Percentiles rank a stretch among this genome's conserved stretches.
These are phyloP conservation scores for Mormoops blainvillei DNA, from an alignment of 2,113 vertebrate species.

Conservation along the genomic window DNA sequence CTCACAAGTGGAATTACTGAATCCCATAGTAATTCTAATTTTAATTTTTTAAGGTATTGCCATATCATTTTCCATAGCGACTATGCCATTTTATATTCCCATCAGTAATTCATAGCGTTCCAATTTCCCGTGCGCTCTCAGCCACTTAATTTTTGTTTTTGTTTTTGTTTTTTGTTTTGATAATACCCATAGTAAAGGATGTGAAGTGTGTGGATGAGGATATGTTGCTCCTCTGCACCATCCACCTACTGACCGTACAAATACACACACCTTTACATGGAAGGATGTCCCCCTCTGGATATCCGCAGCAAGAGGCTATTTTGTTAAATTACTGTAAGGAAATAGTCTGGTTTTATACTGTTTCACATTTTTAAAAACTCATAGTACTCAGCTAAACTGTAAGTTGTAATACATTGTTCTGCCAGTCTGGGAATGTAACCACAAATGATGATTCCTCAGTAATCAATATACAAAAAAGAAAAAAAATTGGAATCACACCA, in stretches of 20 bases:
- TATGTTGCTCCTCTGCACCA: accelerated
- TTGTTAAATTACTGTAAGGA: background rate
- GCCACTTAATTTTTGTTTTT: background rate
- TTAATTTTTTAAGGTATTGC: background rate
- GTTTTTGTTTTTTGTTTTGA: accelerated
- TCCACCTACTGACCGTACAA: background rate
- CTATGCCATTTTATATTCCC: background rate
- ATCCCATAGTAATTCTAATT: background rate
- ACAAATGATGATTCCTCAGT: background rate
- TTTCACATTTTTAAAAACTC: background rate
- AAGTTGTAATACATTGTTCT: background rate
- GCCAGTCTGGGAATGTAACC: background rate
- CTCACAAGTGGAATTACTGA: background rate
- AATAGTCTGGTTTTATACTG: background rate
- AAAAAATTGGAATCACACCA: background rate
- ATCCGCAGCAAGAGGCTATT: background rate
- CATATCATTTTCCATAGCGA: background rate
- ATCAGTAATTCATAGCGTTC: background rate
- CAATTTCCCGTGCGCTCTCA: background rate
- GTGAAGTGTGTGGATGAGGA: background rate
- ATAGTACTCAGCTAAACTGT: background rate
- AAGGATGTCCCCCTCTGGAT: background rate
- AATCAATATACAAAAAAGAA: background rate
- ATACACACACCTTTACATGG: accelerated
- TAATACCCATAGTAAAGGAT: background rate